These are phyloP conservation scores for Volucella zonaria DNA, from an alignment of 2,888 invertebrate species.

Conservation along the genomic window DNA sequence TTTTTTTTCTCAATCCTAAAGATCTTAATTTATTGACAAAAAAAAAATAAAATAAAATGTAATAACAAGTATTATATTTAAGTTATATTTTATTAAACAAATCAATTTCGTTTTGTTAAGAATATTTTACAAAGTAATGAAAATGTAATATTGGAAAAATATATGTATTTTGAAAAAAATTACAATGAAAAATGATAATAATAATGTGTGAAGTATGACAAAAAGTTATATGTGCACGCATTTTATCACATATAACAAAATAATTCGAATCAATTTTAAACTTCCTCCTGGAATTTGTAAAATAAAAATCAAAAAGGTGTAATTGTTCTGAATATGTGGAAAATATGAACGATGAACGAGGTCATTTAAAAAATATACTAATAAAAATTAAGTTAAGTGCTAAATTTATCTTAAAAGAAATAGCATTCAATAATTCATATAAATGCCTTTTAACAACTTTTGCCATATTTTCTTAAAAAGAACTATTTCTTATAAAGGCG, in stretches of 20 bases:
- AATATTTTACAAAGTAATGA: slow-evolving; percentile 71
- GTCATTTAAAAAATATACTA: neutral
- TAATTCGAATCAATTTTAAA: too few relatives aligned
- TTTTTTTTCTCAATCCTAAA: neutral
- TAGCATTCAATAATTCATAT: slow-evolving; percentile 34
- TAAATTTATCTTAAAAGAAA: slow-evolving; percentile 25
- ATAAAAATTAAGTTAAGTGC: too few relatives aligned
- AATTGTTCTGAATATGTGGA: too few relatives aligned
- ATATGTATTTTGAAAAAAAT: slow-evolving; percentile 44
- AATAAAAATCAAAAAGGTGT: too few relatives aligned
- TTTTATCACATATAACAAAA: too few relatives aligned
- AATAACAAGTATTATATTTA: slow-evolving; percentile 48
- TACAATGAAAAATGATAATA: slow-evolving; percentile 50
- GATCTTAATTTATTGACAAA: neutral
- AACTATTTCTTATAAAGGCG: slow-evolving; percentile 35
- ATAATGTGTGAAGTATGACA: slow-evolving; percentile 22
- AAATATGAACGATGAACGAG: too few relatives aligned
- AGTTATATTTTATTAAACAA: slow-evolving; percentile 68
- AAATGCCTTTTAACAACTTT: slow-evolving; percentile 33
- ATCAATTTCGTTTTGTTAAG: slow-evolving; percentile 61
- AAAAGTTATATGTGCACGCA: too few relatives aligned
- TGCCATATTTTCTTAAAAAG: slow-evolving; percentile 39
- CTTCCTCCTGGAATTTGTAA: too few relatives aligned
- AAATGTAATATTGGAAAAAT: slow-evolving; percentile 63
- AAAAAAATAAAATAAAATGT: slow-evolving; percentile 12